A percentile compares a stretch with the other conserved stretches of the same genome.
These are phyloP conservation scores for Magallana nippona DNA, from an alignment of 2,888 invertebrate species.

Conservation along the genomic window DNA sequence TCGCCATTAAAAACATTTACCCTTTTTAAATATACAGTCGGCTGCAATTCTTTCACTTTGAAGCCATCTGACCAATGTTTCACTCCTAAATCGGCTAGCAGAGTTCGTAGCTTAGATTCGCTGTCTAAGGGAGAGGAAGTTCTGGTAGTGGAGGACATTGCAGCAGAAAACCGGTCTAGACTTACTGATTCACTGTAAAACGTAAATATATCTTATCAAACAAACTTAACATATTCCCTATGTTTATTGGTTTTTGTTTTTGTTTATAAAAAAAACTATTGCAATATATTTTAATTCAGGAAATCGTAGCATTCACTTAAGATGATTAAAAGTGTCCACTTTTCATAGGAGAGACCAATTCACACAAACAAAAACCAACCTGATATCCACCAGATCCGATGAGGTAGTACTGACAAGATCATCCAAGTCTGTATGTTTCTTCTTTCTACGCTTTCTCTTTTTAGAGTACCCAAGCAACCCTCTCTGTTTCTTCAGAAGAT, in stretches of 20 bases:
- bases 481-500: slow-evolving; percentile 41
- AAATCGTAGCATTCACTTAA: too few relatives aligned
- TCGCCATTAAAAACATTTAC: background rate
- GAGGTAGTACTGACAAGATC: slow-evolving; percentile 41
- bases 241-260: too few relatives aligned
- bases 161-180: slow-evolving; percentile 15
- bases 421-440: background rate
- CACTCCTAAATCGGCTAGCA: slow-evolving; percentile 46
- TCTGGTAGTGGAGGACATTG: slow-evolving; percentile 14
- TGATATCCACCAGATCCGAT: slow-evolving; percentile 41
- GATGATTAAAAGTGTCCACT: too few relatives aligned
- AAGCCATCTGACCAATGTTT: slow-evolving; percentile 49
- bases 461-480: slow-evolving; percentile 48
- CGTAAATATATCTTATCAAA: background rate
- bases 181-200: slow-evolving; percentile 8
- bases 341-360: too few relatives aligned
- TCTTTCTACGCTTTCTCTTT: slow-evolving; percentile 40
- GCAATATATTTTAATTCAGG: too few relatives aligned
- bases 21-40: slow-evolving; percentile 37
- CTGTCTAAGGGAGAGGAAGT: background rate
- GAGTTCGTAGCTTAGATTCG: background rate
- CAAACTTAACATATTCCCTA: too few relatives aligned
- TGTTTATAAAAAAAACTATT: too few relatives aligned
- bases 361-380: background rate
- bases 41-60: slow-evolving; percentile 43